These are phyloP conservation scores for Dicrostonyx torquatus DNA, from an alignment of 2,797 vertebrate species.

Conservation along the genomic window DNA sequence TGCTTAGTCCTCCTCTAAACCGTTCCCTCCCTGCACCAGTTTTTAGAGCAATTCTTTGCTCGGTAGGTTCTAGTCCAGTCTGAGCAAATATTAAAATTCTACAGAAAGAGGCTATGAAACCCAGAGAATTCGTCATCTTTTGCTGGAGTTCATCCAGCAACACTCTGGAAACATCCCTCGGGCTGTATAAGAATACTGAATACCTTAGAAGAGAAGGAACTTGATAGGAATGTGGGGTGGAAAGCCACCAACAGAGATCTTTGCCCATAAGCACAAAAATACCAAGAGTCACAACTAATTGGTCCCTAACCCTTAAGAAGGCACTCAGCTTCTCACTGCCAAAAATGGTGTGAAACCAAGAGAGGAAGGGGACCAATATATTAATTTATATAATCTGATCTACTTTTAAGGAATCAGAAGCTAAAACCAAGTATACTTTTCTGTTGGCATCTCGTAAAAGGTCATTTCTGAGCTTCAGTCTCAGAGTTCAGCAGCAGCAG, in stretches of 20 bases:
- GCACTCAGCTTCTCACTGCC: background rate
- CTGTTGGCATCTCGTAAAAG: constrained; percentile 37
- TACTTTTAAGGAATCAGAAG: constrained; percentile 42
- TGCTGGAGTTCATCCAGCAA: constrained; percentile 42
- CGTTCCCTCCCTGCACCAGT: background rate
- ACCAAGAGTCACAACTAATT: background rate
- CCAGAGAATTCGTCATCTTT: constrained; percentile 27
- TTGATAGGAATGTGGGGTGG: constrained; percentile 5
- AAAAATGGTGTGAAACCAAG: constrained; percentile 10
- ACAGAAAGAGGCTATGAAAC: background rate
- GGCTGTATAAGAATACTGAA: background rate
- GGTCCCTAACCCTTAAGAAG: background rate
- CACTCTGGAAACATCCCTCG: constrained; percentile 13
- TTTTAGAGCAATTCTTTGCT: background rate
- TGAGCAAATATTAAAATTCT: background rate
- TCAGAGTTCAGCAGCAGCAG: constrained; percentile 73
- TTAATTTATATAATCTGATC: background rate
- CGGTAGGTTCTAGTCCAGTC: background rate
- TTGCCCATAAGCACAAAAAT: background rate
- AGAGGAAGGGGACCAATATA: background rate
- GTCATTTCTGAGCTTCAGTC: constrained; percentile 65
- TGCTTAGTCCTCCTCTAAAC: background rate
- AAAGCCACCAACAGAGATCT: constrained; percentile 26
- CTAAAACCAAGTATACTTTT: background rate
- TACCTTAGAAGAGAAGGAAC: constrained; percentile 26